These are phyloP conservation scores for Capromys pilorides DNA, from an alignment of 2,797 vertebrate species.

Conservation along the genomic window DNA sequence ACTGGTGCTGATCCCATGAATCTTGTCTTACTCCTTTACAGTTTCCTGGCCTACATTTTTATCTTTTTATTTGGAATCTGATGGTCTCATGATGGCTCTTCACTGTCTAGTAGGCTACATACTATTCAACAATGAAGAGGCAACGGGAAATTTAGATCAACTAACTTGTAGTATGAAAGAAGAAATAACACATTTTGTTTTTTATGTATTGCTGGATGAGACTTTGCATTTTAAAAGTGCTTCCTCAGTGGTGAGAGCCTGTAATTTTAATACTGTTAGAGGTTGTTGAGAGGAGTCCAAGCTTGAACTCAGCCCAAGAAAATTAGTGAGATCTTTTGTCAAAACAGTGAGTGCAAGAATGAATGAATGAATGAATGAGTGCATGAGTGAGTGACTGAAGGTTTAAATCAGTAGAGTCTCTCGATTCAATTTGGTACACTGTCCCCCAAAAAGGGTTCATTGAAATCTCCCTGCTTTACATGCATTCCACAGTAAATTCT, in stretches of 20 bases:
- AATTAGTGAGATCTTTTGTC: neutral
- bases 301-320: neutral
- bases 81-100: neutral
- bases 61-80: neutral
- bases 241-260: neutral
- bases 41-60: neutral
- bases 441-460: neutral
- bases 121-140: neutral
- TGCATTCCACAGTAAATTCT: neutral
- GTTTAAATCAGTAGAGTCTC: neutral
- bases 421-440: neutral
- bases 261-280: neutral
- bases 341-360: neutral
- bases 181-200: neutral
- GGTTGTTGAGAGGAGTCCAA: neutral
- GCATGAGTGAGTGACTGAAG: no score
- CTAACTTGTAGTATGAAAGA: neutral
- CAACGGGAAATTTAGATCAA: neutral
- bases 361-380: neutral
- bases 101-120: neutral
- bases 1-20: neutral
- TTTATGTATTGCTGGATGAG: neutral
- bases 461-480: neutral
- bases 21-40: neutral
- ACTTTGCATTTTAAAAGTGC: neutral